Evolutionary conservation across 1,140 invertebrate genomes (phyloP).

Genomic region (Rhagoletis pomonella): DNA sequence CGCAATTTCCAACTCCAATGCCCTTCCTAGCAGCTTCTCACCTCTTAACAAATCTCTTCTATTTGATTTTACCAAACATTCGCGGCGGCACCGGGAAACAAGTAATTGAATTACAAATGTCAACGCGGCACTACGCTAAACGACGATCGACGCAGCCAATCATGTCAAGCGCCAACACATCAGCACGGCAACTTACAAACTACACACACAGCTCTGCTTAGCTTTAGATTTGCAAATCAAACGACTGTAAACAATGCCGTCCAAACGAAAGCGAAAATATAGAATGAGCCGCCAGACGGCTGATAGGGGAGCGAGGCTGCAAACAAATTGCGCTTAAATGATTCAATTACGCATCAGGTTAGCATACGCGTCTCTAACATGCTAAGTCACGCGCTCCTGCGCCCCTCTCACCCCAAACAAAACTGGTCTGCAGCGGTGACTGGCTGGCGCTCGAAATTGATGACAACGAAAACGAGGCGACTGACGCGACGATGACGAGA

Average conservation of each 20-base stretch:
- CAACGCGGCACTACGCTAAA: neutral
- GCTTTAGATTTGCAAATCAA: constrained; percentile 36
- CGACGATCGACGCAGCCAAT: neutral
- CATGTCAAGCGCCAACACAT: neutral
- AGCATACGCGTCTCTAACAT: neutral
- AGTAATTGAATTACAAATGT: constrained; percentile 50
- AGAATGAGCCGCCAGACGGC: neutral
- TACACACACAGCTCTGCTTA: neutral
- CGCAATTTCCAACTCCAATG: neutral
- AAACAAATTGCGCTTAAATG: constrained; percentile 50
- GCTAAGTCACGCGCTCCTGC: neutral
- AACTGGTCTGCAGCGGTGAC: neutral
- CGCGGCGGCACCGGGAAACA: no score
- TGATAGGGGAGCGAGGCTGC: neutral
- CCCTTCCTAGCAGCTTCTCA: neutral
- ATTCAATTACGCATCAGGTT: constrained; percentile 49
- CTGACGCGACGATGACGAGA: no score
- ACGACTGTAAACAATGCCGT: neutral
- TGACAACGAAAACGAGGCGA: constrained; percentile 22
- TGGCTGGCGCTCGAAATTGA: neutral
- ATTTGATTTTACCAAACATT: neutral
- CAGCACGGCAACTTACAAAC: no score
- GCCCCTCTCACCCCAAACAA: neutral
- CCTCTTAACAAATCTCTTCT: neutral
- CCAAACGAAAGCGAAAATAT: neutral